Percentiles rank a stretch among this genome's conserved stretches.
Conservation (phyloP, 2,797 vertebrate species). For the Toxotes lorentzi region DNA sequence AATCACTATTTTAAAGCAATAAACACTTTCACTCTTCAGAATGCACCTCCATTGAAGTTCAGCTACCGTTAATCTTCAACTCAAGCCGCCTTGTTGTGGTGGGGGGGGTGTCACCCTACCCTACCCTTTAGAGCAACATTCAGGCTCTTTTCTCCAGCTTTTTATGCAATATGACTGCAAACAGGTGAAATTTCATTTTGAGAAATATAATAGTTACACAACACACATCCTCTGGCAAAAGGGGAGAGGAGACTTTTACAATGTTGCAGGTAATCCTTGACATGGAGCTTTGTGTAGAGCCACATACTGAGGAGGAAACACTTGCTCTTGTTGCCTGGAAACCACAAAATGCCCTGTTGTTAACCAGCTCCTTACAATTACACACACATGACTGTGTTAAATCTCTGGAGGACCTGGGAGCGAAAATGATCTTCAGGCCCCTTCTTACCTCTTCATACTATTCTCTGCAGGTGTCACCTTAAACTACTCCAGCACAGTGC, state of each 20-base stretch:
- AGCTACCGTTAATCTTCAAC: constrained; percentile 47
- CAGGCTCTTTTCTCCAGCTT: constrained; percentile 10
- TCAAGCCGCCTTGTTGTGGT: constrained; percentile 24
- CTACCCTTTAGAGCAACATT: no score
- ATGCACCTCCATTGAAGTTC: constrained; percentile 31
- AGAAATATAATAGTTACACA: constrained; percentile 37
- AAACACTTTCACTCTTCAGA: constrained; percentile 58
- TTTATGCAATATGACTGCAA: constrained; percentile 17
- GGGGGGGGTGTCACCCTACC: no score
- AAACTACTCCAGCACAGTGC: background rate
- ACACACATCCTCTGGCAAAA: constrained; percentile 12
- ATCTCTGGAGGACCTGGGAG: background rate
- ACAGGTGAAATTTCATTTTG: constrained; percentile 42
- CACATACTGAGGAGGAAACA: background rate
- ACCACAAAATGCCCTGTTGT: constrained; percentile 2
- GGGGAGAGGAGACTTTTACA: constrained; percentile 8
- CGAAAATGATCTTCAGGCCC: background rate
- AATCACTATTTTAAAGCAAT: constrained; percentile 60
- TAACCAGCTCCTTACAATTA: background rate
- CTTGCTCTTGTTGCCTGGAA: constrained; percentile 12
- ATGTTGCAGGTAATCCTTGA: background rate
- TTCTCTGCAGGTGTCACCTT: background rate
- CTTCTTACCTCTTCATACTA: background rate
- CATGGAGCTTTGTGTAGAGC: constrained; percentile 10
- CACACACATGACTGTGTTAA: background rate